Evolutionary conservation across 2,797 vertebrate species (phyloP).

Genomic region (Schizopygopsis malacanthus): DNA sequence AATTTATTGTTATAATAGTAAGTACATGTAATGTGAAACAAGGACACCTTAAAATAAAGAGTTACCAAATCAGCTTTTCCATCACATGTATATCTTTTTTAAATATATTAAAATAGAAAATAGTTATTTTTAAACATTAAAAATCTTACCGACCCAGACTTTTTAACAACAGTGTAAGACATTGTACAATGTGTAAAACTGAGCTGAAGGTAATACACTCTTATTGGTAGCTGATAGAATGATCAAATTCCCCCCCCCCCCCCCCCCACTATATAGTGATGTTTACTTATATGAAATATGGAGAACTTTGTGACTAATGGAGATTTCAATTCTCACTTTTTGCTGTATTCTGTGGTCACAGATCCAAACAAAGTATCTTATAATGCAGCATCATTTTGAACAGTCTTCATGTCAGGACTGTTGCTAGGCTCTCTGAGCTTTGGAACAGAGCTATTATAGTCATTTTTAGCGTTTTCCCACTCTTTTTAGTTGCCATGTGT

Average conservation of each 20-base stretch:
- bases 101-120: background rate
- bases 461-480: background rate
- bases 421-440: background rate
- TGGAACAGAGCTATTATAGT: background rate
- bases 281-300: background rate
- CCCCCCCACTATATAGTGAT: background rate
- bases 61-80: background rate
- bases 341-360: background rate
- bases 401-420: background rate
- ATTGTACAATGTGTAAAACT: background rate
- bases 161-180: background rate
- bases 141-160: background rate
- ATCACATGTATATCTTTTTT: background rate
- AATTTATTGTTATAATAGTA: no score
- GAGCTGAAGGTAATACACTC: background rate
- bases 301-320: background rate
- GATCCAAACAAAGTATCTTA: background rate
- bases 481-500: constrained; percentile 1
- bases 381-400: background rate
- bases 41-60: background rate
- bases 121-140: background rate
- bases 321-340: background rate
- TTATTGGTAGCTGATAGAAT: background rate
- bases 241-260: background rate
- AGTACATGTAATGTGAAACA: no score